These are phyloP conservation scores for Psix sp. DNA, from an alignment of 1,140 invertebrate genomes.

Conservation along the genomic window DNA sequence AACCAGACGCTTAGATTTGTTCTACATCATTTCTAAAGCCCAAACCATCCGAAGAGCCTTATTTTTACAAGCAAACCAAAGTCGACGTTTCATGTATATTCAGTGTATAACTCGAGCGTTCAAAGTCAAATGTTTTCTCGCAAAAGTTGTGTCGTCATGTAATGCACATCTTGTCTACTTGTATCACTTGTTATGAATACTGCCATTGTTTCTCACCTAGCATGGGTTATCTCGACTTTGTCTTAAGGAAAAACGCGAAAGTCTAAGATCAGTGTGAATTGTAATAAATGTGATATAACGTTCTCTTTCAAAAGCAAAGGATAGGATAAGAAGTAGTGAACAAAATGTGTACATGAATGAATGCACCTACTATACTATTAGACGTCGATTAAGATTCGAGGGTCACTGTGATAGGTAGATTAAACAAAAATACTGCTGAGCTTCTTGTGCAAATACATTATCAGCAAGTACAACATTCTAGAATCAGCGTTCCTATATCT, in stretches of 20 bases:
- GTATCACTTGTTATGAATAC: conserved; percentile 67
- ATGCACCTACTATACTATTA: conserved; percentile 31
- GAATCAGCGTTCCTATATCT: neutral
- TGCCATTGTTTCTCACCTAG: conserved; percentile 67
- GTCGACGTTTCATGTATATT: neutral
- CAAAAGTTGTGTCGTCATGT: conserved; percentile 17
- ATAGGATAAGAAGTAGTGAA: no score
- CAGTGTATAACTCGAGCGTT: no score
- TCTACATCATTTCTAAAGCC: no score
- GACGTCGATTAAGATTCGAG: conserved; percentile 56
- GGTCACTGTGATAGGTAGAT: conserved; percentile 72
- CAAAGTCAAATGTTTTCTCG: no score
- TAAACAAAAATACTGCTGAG: conserved; percentile 41
- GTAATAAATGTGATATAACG: conserved; percentile 37
- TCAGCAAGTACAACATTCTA: conserved; percentile 16
- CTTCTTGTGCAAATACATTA: conserved; percentile 54
- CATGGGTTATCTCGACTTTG: conserved; percentile 22
- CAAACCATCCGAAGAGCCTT: no score
- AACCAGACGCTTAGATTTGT: no score
- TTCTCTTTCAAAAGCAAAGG: conserved; percentile 11
- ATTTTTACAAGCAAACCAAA: no score
- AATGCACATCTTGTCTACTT: conserved; percentile 59
- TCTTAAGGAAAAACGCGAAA: conserved; percentile 4
- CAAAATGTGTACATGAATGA: conserved; percentile 21
- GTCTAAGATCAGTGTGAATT: conserved; percentile 11